Base-by-base conservation (phyloP, 1,140 invertebrate species). In the Drosophila tsacasi region DNA sequence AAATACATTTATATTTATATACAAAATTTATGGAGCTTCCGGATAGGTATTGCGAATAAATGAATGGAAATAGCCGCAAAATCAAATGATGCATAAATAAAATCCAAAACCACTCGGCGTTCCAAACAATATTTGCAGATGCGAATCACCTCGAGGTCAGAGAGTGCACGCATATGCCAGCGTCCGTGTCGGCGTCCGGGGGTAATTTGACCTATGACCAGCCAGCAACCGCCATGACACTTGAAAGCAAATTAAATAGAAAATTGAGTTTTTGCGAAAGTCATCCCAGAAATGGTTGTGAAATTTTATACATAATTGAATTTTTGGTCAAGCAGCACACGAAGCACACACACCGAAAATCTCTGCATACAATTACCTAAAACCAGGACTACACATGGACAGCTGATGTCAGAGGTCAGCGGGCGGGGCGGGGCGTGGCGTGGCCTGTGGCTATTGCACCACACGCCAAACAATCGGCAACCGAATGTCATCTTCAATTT, bases 221-320 rank as follows among this genome's bases (percentile, higher is more conserved):
- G 63, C 47, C 62, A 54, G 66, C 63, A 84, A 89, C 85, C 84
- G 60, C 79, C 59, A 64, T 89, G 83, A 77, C 89, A 86, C 84
- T 92, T 81, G 76, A 84, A 90, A 83, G 85, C 83, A 91, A 91
- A 91, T 86, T 90, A 85, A 90, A 92, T 89, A 90, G 90, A 91
- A 91, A 91, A 90, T 89, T 86, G 84, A 74, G 76, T 86, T 83
- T 86, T 82, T 68, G 55, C 50, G 73, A 91, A 91, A 77, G 67
- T 79, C 76, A 84, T 69, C 59, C 67, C 64, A 74, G 78, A 86
- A 81, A 84, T 76, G 67, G 79, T 92, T 86, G 77, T 81, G 90
- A 92, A 92, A 92, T 92, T 92, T 90, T 92, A 92, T 92, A 92
- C 90, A 82, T 92, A 92, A 92, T 92, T 92, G 90, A 92, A 92